These are phyloP conservation scores for Mormyrus lacerda DNA, from an alignment of 2,113 vertebrate species.

Conservation along the genomic window DNA sequence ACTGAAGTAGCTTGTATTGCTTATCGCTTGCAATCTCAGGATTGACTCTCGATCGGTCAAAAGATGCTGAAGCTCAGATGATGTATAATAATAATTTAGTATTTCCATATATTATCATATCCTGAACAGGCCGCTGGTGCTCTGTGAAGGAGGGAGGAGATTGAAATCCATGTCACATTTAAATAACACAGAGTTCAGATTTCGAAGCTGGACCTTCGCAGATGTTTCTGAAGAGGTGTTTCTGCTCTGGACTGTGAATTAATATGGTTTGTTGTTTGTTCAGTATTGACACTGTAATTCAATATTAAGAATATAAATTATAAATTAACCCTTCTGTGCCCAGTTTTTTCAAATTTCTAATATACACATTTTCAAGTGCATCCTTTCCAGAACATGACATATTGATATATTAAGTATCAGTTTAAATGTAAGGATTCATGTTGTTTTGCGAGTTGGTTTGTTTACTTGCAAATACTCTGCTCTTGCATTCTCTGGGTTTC, in stretches of 20 bases:
- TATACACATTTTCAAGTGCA: neutral
- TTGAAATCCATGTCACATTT: constrained; percentile 35
- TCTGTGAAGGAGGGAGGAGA: constrained; percentile 52
- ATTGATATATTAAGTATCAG: neutral
- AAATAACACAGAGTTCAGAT: constrained; percentile 23
- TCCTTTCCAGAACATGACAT: neutral
- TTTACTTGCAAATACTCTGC: neutral
- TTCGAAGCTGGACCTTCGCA: neutral
- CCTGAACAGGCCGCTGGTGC: constrained; percentile 55
- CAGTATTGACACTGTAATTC: neutral
- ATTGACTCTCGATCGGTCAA: constrained; percentile 67
- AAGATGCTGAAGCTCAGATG: constrained; percentile 55
- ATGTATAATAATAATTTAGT: constrained; percentile 29
- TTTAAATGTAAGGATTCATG: neutral
- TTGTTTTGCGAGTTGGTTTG: neutral
- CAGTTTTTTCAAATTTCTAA: neutral
- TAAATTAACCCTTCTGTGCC: neutral
- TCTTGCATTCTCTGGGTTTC: neutral
- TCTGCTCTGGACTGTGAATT: neutral
- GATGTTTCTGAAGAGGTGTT: neutral
- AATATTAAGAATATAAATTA: neutral
- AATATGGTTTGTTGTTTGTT: neutral
- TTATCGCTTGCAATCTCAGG: constrained; percentile 62
- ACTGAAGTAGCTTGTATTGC: constrained; percentile 60
- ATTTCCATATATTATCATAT: constrained; percentile 40